Evolutionary conservation across 2,797 vertebrate species (phyloP), one percentile per base, ranked within the genome.

Genomic region (Rhinichthys osculus): DNA sequence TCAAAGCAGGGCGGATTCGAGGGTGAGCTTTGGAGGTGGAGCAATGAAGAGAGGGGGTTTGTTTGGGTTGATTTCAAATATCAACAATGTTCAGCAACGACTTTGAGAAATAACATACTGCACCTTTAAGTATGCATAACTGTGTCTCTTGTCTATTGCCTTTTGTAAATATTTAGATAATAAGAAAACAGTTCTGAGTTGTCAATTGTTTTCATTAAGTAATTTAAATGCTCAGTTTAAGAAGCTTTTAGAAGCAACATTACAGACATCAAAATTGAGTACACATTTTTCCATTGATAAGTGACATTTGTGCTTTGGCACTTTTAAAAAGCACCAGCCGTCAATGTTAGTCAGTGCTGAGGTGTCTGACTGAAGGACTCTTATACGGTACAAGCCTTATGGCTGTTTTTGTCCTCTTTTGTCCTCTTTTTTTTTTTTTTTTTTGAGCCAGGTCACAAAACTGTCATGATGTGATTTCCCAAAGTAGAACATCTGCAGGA

Each of bases 331-430:
- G 54, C 35, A 62, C 9, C 38, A 7, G 27, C 14, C 62, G 4
- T 78, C 35, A 78, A 13, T 78, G 38, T 17, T 83, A 84, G 84
- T 90, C 90, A 87, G 64, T 70, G 70, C 82, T 89, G 91, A 93
- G 62, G 92, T 92, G 92, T 90, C 71, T n/a, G 88, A 89, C 79
- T 90, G 87, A 94, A 88, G 88, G 67, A 74, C 88, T 90, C 84
- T 89, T 92, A 92, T 92, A 89, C 81, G 79, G 91, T 78, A 90
- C 90, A 85, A 85, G 88, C 91, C 40, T 64, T 35, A 21, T 47
- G 38, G 9, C 13, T 66, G 14, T 5, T 17, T 44, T 80, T 66
- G 59, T 80, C 19, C 16, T 27, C 6, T 2, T 42, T n/a, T n/a
- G n/a, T n/a, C n/a, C n/a, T n/a, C n/a, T n/a, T 90, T 90, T 91